These are phyloP conservation scores for Microplitis deprimator DNA, from an alignment of 2,888 invertebrate genomes.

Conservation along the genomic window DNA sequence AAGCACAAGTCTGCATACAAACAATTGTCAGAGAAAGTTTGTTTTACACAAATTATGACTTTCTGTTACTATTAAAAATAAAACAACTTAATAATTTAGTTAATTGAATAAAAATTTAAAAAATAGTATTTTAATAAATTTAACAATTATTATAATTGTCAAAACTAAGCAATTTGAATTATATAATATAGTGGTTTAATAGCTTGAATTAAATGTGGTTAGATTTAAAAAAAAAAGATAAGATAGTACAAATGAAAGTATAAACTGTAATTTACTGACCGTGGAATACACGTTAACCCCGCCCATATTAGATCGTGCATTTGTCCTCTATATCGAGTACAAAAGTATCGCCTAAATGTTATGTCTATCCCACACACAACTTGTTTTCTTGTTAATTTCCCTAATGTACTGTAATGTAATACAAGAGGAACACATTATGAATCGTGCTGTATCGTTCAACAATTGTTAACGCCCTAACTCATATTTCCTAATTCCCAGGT, in stretches of 20 bases:
- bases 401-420: neutral
- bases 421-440: neutral
- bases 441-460: neutral
- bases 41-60: neutral
- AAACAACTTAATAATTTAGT: neutral
- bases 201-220: neutral
- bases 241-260: conserved; percentile 6
- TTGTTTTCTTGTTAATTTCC: conserved; percentile 26
- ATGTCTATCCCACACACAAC: conserved; percentile 62
- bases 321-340: conserved; percentile 14
- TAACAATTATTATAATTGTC: no score
- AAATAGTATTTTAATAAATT: no score
- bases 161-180: no score
- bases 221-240: neutral
- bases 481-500: neutral
- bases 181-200: no score
- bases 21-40: conserved; percentile 26
- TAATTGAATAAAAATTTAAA: no score
- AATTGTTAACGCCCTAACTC: neutral
- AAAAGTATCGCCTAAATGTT: conserved; percentile 60
- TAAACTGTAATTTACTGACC: conserved; percentile 11
- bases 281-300: conserved; percentile 26
- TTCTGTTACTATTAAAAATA: conserved; percentile 9
- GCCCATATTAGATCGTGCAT: conserved; percentile 34
- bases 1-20: conserved; percentile 1